Evolutionary conservation across 2,113 vertebrate genomes (phyloP).

Genomic region (Rattus rattus): DNA sequence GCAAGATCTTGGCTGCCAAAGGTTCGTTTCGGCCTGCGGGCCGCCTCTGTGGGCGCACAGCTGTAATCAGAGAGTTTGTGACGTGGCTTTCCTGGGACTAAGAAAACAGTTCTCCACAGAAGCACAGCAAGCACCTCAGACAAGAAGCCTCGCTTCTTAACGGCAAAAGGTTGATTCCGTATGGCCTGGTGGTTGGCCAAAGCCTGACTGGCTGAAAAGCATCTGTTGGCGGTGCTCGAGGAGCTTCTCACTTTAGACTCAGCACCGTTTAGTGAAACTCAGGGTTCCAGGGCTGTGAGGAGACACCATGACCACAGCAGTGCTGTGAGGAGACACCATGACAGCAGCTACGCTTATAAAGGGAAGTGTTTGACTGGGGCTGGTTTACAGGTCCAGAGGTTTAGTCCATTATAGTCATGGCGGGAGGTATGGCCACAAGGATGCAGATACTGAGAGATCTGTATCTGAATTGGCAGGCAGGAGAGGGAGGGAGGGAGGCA

Average conservation of each 20-base stretch:
- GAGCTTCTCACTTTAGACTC: neutral
- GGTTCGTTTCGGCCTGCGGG: neutral
- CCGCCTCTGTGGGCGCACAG: neutral
- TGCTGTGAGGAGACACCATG: neutral
- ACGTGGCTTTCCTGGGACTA: neutral
- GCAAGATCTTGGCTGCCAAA: neutral
- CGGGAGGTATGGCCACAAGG: neutral
- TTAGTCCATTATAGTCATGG: neutral
- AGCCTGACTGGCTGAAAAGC: neutral
- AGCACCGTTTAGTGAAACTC: neutral
- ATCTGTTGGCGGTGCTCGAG: neutral
- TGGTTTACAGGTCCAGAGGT: neutral
- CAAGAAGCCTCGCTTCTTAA: neutral
- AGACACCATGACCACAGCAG: neutral
- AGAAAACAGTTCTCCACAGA: neutral
- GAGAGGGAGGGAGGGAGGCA: neutral
- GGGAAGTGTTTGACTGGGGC: neutral
- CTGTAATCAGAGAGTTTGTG: accelerated
- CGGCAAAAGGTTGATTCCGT: neutral
- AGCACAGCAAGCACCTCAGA: neutral
- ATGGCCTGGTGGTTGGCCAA: neutral
- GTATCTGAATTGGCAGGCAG: neutral
- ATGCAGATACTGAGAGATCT: neutral
- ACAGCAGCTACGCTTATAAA: neutral
- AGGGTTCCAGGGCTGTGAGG: neutral